Evolutionary conservation across 2,888 invertebrate genomes (phyloP).

Genomic region (Dastarcus helophoroides): DNA sequence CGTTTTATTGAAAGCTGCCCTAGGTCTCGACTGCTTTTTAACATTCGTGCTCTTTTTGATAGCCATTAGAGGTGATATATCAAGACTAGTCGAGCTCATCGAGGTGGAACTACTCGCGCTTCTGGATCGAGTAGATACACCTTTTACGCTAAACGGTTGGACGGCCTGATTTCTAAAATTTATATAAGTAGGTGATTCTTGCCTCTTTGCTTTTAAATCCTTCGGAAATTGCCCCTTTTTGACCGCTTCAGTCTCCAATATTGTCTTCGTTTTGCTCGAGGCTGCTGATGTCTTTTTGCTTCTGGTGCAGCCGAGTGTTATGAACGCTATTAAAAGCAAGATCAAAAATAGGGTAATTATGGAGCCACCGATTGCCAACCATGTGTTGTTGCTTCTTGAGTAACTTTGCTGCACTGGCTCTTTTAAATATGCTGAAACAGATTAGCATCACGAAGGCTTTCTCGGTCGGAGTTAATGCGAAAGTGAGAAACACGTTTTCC

Average conservation of each 20-base stretch:
- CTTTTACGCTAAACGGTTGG: conserved; percentile 22
- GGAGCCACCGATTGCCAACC: conserved; percentile 54
- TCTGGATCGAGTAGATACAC: conserved; percentile 15
- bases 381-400: conserved; percentile 42
- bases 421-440: conserved; percentile 53
- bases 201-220: conserved; percentile 34
- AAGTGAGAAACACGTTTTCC: too few species aligned
- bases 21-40: conserved; percentile 26
- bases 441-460: too few species aligned
- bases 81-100: conserved; percentile 31
- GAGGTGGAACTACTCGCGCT: conserved; percentile 26
- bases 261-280: conserved; percentile 27
- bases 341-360: conserved; percentile 48
- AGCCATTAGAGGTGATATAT: conserved; percentile 33
- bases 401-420: conserved; percentile 50
- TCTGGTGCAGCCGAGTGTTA: conserved; percentile 41
- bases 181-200: conserved; percentile 33
- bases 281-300: conserved; percentile 31
- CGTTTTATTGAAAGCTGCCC: conserved; percentile 32
- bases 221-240: conserved; percentile 29
- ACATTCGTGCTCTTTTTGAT: conserved; percentile 26
- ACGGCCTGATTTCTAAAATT: conserved; percentile 28
- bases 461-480: too few species aligned
- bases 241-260: conserved; percentile 26
- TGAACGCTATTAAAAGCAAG: conserved; percentile 42